These are phyloP conservation scores for Paracanthobrama guichenoti DNA, from an alignment of 2,113 vertebrate species.

Conservation along the genomic window DNA sequence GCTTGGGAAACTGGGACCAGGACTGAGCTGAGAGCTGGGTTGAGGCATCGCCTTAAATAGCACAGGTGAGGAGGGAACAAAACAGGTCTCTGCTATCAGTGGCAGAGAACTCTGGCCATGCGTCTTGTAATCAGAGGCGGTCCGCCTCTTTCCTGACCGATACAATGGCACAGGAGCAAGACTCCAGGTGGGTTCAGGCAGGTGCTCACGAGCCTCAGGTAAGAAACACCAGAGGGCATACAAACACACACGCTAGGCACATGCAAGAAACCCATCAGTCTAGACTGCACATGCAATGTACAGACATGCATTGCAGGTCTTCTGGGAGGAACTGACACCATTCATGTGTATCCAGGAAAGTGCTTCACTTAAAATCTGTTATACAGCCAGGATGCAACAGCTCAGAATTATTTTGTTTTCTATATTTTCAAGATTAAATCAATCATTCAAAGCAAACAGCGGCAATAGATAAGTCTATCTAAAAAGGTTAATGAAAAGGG, in stretches of 20 bases:
- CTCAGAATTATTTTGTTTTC: neutral
- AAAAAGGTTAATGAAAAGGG: neutral
- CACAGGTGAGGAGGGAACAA: slow-evolving; percentile 62
- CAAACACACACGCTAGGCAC: slow-evolving; percentile 49
- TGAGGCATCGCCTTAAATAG: slow-evolving; percentile 77
- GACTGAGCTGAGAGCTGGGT: slow-evolving; percentile 57
- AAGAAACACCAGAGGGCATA: slow-evolving; percentile 51
- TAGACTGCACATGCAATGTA: slow-evolving; percentile 34
- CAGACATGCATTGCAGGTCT: slow-evolving; percentile 63
- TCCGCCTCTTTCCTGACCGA: slow-evolving; percentile 68
- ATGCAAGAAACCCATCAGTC: slow-evolving; percentile 56
- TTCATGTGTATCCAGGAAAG: slow-evolving; percentile 38
- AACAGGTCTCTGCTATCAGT: slow-evolving; percentile 58
- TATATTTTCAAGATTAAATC: neutral
- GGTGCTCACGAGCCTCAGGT: slow-evolving; percentile 63
- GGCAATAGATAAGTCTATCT: neutral
- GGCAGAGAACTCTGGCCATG: slow-evolving; percentile 68
- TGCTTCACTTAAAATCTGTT: neutral
- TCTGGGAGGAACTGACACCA: slow-evolving; percentile 1
- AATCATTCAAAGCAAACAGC: neutral
- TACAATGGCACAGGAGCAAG: slow-evolving; percentile 66
- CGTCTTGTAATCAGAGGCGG: slow-evolving; percentile 70
- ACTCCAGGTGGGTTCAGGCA: slow-evolving; percentile 66
- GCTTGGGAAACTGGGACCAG: slow-evolving; percentile 62
- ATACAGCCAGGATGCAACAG: neutral